Evolutionary conservation across 2,888 invertebrate genomes (phyloP).

Genomic region (Phaonia tiefii): DNA sequence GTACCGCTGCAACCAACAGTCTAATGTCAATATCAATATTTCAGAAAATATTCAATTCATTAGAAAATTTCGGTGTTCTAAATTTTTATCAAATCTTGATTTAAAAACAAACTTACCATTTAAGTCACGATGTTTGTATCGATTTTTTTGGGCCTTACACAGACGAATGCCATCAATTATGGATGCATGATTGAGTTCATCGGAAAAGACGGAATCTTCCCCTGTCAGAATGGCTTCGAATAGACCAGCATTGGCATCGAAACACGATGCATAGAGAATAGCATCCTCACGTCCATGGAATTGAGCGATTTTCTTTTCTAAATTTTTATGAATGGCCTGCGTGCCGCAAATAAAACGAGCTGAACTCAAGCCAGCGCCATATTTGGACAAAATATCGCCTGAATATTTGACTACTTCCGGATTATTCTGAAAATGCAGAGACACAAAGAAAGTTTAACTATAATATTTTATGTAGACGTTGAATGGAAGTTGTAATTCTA

Average conservation of each 20-base stretch:
- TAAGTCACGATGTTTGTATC: slow-evolving; percentile 92
- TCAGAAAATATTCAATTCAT: too few relatives aligned
- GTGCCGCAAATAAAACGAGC: slow-evolving; percentile 97
- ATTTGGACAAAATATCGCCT: slow-evolving; percentile 86
- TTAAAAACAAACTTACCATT: slow-evolving; percentile 83
- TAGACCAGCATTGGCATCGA: slow-evolving; percentile 93
- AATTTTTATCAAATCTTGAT: too few relatives aligned
- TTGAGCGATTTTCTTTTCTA: slow-evolving; percentile 89
- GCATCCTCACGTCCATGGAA: slow-evolving; percentile 92
- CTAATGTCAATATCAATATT: too few relatives aligned
- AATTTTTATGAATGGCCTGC: slow-evolving; percentile 88
- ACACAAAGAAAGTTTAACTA: neutral
- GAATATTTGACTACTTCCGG: slow-evolving; percentile 89
- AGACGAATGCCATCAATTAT: slow-evolving; percentile 95
- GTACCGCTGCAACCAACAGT: too few relatives aligned
- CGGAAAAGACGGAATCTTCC: slow-evolving; percentile 93
- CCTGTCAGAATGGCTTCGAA: slow-evolving; percentile 89
- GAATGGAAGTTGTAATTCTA: too few relatives aligned
- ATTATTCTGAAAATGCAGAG: slow-evolving; percentile 84
- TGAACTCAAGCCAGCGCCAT: slow-evolving; percentile 94
- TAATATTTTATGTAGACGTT: too few relatives aligned
- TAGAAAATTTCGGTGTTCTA: too few relatives aligned
- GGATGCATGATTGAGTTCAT: slow-evolving; percentile 95
- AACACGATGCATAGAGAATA: slow-evolving; percentile 94
- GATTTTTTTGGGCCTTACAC: slow-evolving; percentile 91